A percentile compares a stretch with the other conserved stretches of the same genome.
Conservation (phyloP, 2,113 vertebrate genomes). For the Cephalopholis sonnerati region DNA sequence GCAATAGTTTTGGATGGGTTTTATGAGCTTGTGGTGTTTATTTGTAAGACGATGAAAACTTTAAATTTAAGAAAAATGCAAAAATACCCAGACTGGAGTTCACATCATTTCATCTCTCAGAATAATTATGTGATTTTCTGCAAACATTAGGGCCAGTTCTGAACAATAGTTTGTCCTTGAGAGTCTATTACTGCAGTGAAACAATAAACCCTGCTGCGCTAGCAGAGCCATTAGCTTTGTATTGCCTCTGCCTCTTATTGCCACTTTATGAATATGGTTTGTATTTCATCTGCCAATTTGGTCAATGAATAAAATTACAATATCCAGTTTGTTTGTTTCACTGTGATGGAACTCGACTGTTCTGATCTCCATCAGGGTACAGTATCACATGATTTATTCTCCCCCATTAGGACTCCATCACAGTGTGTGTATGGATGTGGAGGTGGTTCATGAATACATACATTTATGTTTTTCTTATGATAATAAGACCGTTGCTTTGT, state of each 20-base stretch:
- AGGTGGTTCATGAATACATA: constrained; percentile 40
- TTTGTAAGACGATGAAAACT: not conserved
- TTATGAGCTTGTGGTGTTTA: not conserved
- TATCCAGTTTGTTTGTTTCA: constrained; percentile 44
- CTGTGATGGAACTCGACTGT: constrained; percentile 38
- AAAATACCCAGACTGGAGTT: not conserved
- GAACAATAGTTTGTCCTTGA: constrained; percentile 58
- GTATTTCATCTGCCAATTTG: constrained; percentile 71
- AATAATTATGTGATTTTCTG: constrained; percentile 53
- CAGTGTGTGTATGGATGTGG: not conserved
- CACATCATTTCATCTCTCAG: constrained; percentile 1
- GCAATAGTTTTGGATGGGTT: not conserved
- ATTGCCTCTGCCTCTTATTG: constrained; percentile 61
- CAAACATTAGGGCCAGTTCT: constrained; percentile 32
- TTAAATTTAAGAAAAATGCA: constrained; percentile 19
- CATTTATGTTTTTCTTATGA: constrained; percentile 42
- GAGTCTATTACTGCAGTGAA: constrained; percentile 42
- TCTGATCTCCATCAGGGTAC: constrained; percentile 32
- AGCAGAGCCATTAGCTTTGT: constrained; percentile 54
- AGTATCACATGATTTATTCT: constrained; percentile 6
- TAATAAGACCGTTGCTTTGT: constrained; percentile 43
- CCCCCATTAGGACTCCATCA: constrained; percentile 15
- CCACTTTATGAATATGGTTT: constrained; percentile 67
- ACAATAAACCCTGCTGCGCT: constrained; percentile 55
- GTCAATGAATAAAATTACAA: constrained; percentile 77